Percentiles rank a stretch among this genome's conserved stretches.
Conservation (phyloP, 2,113 vertebrate genomes). For the Plectropomus leopardus region DNA sequence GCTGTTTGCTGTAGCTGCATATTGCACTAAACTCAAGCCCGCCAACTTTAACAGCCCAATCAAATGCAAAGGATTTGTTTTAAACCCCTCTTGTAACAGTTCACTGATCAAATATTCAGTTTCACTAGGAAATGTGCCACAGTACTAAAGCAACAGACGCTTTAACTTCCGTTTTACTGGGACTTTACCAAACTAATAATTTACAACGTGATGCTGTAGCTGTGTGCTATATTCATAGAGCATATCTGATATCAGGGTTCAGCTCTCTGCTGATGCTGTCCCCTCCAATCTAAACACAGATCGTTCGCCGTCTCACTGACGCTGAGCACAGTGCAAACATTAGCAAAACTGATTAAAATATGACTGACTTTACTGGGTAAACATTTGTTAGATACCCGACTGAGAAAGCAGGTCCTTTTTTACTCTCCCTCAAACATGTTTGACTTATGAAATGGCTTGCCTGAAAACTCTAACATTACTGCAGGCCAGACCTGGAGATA, state of each 20-base stretch:
- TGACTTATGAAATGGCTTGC: not conserved
- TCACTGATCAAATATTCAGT: too few species aligned
- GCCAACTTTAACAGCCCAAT: too few species aligned
- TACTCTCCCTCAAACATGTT: constrained; percentile 1
- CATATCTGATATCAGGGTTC: not conserved
- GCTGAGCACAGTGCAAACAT: constrained; percentile 37
- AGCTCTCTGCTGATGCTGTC: not conserved
- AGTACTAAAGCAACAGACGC: too few species aligned
- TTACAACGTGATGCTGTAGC: not conserved
- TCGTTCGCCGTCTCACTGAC: constrained; percentile 8
- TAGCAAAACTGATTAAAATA: constrained; percentile 41
- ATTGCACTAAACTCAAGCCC: too few species aligned
- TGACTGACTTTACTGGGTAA: constrained; percentile 40
- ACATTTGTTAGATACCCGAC: constrained; percentile 35
- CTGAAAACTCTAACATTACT: not conserved
- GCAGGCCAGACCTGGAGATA: not conserved
- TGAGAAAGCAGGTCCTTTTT: constrained; percentile 1
- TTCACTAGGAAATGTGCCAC: too few species aligned
- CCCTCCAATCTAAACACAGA: constrained; percentile 11
- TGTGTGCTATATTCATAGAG: not conserved
- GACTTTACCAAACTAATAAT: not conserved
- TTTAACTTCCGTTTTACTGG: too few species aligned
- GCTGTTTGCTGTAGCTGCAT: too few species aligned
- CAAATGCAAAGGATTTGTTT: too few species aligned
- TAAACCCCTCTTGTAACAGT: too few species aligned